phyloP scores from a whole-genome alignment of 2,797 vertebrate genomes.

The Epinephelus malabaricus region DNA sequence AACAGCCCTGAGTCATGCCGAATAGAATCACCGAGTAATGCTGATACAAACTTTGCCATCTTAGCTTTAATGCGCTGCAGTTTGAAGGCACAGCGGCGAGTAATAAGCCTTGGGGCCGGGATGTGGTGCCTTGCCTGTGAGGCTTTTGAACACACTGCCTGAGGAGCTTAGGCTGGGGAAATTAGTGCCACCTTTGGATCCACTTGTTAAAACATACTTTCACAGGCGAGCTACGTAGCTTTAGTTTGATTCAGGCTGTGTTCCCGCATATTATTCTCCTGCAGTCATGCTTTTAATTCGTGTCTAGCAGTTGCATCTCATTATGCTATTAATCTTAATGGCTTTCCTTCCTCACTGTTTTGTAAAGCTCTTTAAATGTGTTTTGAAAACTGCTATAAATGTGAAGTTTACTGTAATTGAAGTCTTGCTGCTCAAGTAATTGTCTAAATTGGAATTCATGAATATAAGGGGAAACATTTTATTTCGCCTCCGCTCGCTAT shows the following conservation, averaged over 20 bases:
- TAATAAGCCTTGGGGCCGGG: slow-evolving; percentile 48
- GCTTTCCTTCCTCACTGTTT: slow-evolving; percentile 44
- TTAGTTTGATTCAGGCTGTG: slow-evolving; percentile 25
- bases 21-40: slow-evolving; percentile 48
- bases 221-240: background rate
- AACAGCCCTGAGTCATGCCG: slow-evolving; percentile 52
- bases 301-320: slow-evolving; percentile 54
- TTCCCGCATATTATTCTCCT: slow-evolving; percentile 42
- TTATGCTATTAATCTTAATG: slow-evolving; percentile 56
- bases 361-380: slow-evolving; percentile 41
- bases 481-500: slow-evolving; percentile 43
- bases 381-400: slow-evolving; percentile 54
- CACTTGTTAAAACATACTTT: slow-evolving; percentile 43
- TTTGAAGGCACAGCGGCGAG: slow-evolving; percentile 57
- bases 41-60: slow-evolving; percentile 58
- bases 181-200: slow-evolving; percentile 39
- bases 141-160: slow-evolving; percentile 51
- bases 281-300: slow-evolving; percentile 53
- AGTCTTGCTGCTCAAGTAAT: slow-evolving; percentile 54
- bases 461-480: slow-evolving; percentile 61
- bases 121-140: slow-evolving; percentile 47
- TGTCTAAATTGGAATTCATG: slow-evolving; percentile 61
- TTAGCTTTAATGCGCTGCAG: slow-evolving; percentile 60
- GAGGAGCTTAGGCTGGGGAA: slow-evolving; percentile 45
- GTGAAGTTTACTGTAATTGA: slow-evolving; percentile 53